Base-by-base conservation (phyloP, 2,888 invertebrate genomes). In the Tetragnatha montana region DNA sequence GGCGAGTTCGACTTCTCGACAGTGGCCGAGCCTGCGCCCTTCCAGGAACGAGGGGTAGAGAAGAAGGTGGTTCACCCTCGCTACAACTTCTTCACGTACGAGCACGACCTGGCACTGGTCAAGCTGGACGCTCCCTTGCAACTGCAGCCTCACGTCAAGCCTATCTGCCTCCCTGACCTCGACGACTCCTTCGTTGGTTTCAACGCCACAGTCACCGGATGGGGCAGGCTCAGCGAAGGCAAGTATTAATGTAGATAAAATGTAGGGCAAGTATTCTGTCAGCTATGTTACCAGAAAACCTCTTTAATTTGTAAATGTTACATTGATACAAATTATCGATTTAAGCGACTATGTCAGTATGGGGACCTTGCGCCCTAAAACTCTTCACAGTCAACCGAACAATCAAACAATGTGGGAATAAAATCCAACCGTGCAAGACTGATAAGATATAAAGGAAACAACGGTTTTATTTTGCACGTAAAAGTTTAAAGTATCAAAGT, bases 1-100 rank as follows among this genome's bases (percentile, higher is more conserved):
- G 98, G 98, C n/a, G 98, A 98, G 93, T 97, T 97, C 94, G 98
- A 98, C 94, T 98, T 98, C 94, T 96, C 97, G n/a, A 96, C 96
- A 83, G 96, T 96, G 8, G 96, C 96, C 92, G 98, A 98, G 93
- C 96, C 97, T 91, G 95, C 96, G 91, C 97, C 97, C 0, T 97
- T 96, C 94, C 96, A 96, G 22, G 98, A 98, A 93, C 95, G 97
- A 81, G 96, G 96, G 0, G 97, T 97, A 0, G 89, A 91, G 70
- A 88, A 89, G 51, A 92, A 92, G 78, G 92, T 97, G 21, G 98
- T 98, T 8, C 98, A 98, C 94, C 98, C 98, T 0, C 97, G 97
- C 94, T 98, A 98, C 94, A 98, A 98, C 93, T 98, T 97, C 95
- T 98, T 97, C 94, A 98, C 98, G 0, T 98, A 98, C 94, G 98